Conservation (phyloP, 2,888 invertebrate species). For the Ptilodon capucinus region DNA sequence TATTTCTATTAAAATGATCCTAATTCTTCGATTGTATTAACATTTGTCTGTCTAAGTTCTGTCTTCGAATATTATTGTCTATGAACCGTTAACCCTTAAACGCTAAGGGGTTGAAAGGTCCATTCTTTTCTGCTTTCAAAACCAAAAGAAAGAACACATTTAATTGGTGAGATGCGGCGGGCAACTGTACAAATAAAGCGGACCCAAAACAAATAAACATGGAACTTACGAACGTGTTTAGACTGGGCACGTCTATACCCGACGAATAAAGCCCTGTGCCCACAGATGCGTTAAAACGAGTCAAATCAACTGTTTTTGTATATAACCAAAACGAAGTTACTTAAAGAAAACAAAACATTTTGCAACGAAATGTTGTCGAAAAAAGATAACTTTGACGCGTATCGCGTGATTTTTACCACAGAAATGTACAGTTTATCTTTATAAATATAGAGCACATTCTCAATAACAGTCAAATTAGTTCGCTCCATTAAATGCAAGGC, state of each 20-base stretch:
- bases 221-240: slow-evolving; percentile 42
- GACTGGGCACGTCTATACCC: slow-evolving; percentile 39
- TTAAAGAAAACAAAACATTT: too few relatives aligned
- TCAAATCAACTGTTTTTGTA: slow-evolving; percentile 1
- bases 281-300: too few relatives aligned
- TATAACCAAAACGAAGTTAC: background rate
- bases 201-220: slow-evolving; percentile 41
- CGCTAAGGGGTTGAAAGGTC: background rate
- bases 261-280: slow-evolving; percentile 36
- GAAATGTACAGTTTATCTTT: too few relatives aligned
- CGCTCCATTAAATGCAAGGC: too few relatives aligned
- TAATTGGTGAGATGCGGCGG: slow-evolving; percentile 21
- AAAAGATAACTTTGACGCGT: too few relatives aligned
- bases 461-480: too few relatives aligned
- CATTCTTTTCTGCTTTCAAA: slow-evolving; percentile 4
- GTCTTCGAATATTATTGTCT: background rate
- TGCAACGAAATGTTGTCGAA: too few relatives aligned
- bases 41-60: too few relatives aligned
- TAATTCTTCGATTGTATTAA: too few relatives aligned
- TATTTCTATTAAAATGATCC: too few relatives aligned
- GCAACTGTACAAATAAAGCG: slow-evolving; percentile 45
- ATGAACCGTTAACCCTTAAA: background rate
- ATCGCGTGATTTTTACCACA: too few relatives aligned
- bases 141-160: slow-evolving; percentile 13
- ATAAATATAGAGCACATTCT: too few relatives aligned